phyloP scores from a whole-genome alignment of 2,113 vertebrate species.

The Smithornis capensis region DNA sequence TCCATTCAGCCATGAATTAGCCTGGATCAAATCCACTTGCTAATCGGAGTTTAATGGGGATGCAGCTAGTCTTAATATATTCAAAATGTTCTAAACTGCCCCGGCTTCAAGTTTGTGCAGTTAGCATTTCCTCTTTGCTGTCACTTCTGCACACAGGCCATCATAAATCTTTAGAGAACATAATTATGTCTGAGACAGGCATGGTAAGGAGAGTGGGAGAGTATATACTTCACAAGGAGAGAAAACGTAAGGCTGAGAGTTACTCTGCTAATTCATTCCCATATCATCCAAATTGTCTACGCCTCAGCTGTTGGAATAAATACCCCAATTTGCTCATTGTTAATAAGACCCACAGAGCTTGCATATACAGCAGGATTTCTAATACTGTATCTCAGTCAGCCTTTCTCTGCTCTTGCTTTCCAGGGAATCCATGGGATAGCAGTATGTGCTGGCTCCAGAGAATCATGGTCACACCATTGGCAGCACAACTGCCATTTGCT shows the following conservation, averaged over 20 bases:
- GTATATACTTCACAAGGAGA: neutral
- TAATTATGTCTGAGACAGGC: constrained; percentile 59
- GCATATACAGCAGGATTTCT: neutral
- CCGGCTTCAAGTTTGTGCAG: constrained; percentile 58
- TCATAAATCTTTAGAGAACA: constrained; percentile 46
- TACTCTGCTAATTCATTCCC: constrained; percentile 42
- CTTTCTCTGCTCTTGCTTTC: neutral
- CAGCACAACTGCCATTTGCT: neutral
- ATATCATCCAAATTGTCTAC: constrained; percentile 44
- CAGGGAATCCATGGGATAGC: neutral
- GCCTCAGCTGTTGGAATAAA: constrained; percentile 39
- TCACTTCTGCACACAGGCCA: constrained; percentile 22
- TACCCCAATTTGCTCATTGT: neutral
- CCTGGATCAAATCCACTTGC: constrained; percentile 77
- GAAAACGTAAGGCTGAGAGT: neutral
- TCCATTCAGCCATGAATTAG: constrained; percentile 72
- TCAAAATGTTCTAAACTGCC: constrained; percentile 59
- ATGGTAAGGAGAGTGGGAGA: constrained; percentile 16
- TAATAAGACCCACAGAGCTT: neutral
- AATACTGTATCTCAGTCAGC: neutral
- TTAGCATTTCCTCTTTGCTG: constrained; percentile 58
- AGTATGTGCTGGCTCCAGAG: neutral
- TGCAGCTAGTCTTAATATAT: constrained; percentile 67
- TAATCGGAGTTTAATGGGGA: constrained; percentile 85
- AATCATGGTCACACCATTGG: neutral